phyloP scores from a whole-genome alignment of 1,140 invertebrate species.

The Piezodorus guildinii region DNA sequence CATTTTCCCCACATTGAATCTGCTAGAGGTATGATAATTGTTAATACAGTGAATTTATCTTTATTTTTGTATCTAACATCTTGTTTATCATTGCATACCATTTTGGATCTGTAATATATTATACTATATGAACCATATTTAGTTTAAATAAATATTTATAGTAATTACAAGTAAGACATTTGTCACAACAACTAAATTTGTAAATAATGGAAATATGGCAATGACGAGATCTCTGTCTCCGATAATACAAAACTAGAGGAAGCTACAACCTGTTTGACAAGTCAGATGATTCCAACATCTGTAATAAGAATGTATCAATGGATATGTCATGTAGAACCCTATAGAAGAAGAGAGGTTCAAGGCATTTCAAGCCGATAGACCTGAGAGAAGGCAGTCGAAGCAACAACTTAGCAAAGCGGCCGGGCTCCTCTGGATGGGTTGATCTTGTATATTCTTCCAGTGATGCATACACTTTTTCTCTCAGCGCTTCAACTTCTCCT shows the following conservation, averaged over 20 bases:
- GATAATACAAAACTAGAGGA: neutral
- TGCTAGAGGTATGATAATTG: no score
- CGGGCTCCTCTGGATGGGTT: conserved; percentile 78
- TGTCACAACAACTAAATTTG: neutral
- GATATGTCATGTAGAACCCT: conserved; percentile 70
- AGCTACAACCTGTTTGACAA: conserved; percentile 14
- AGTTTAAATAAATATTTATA: neutral
- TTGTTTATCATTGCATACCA: neutral
- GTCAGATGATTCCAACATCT: conserved; percentile 50
- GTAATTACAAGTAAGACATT: neutral
- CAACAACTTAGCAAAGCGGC: conserved; percentile 86
- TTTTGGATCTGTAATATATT: neutral
- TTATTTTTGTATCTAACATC: no score
- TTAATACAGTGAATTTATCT: no score
- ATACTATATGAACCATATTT: neutral
- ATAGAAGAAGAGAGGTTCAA: conserved; percentile 93
- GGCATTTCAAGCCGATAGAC: conserved; percentile 90
- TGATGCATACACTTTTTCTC: conserved; percentile 89
- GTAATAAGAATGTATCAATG: conserved; percentile 56
- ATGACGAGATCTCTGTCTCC: neutral
- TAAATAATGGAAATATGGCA: neutral
- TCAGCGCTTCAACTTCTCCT: conserved; percentile 70
- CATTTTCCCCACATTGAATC: no score
- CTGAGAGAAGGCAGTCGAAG: conserved; percentile 84
- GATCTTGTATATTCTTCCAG: conserved; percentile 87